Conservation (phyloP, 2,888 invertebrate genomes). For the Trilocha varians region DNA sequence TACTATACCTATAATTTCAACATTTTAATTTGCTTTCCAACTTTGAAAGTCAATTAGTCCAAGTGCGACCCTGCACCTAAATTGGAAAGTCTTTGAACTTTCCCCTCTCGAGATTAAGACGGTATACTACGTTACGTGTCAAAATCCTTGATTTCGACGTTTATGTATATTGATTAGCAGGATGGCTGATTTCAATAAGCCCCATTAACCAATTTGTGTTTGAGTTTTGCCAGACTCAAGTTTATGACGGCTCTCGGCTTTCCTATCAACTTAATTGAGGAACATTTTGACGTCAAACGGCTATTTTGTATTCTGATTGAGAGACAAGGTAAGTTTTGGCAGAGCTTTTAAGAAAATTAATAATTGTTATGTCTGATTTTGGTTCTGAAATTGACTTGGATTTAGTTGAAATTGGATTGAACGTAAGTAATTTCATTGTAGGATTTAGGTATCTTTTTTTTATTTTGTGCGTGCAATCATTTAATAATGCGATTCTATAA, state of each 20-base stretch:
- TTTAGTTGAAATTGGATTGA: too few relatives aligned
- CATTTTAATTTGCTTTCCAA: too few relatives aligned
- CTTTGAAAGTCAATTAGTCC: neutral
- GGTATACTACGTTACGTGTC: conserved; percentile 43
- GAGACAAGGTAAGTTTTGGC: conserved; percentile 17
- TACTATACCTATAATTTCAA: too few relatives aligned
- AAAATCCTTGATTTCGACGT: conserved; percentile 52
- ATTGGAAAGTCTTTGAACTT: conserved; percentile 60
- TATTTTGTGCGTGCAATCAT: too few relatives aligned
- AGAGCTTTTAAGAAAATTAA: conserved; percentile 14
- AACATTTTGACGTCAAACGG: conserved; percentile 26
- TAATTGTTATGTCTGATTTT: conserved; percentile 2
- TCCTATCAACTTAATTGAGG: conserved; percentile 43
- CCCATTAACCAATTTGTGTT: conserved; percentile 66
- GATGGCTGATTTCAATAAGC: conserved; percentile 57
- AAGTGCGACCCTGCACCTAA: conserved; percentile 24
- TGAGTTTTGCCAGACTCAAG: conserved; percentile 46
- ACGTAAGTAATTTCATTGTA: too few relatives aligned
- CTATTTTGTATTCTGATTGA: conserved; percentile 16
- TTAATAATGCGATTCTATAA: too few relatives aligned
- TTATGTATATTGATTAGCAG: conserved; percentile 66
- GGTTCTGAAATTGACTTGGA: too few relatives aligned
- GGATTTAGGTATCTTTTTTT: too few relatives aligned
- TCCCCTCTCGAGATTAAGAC: conserved; percentile 47
- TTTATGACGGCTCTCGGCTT: conserved; percentile 34